Evolutionary conservation across 2,888 invertebrate genomes (phyloP), one percentile per base, ranked within the genome.

Genomic region (Sclerodermus sp.): DNA sequence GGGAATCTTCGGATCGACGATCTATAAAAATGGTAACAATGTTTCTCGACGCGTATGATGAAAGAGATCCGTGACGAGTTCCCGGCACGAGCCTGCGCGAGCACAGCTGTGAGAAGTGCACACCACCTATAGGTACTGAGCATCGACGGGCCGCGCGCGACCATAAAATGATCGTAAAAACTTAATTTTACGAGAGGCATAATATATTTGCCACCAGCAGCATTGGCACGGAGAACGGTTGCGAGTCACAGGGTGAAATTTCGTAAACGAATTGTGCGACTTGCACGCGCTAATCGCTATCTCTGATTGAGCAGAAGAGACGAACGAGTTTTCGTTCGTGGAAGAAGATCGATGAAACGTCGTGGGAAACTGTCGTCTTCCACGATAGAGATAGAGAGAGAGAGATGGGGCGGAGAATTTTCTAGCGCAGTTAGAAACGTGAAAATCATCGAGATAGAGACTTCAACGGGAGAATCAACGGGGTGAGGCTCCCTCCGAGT

Each of bases 81-180:
- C 42, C 6, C 12, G 55, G 57, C 62, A 59, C 54, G 60, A 50
- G 55, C 51, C 53, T 44, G 49, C 56, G 55, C 54, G 50, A 54
- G 57, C 57, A 51, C 62, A 64, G 62, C 59, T 62, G 62, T 51
- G 61, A 66, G 66, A 62, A 63, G 58, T 62, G 57, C 57, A 55
- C 61, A 55, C n/a, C n/a, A n/a, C 62, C 67, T 62, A 69, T 68
- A 69, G 64, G 68, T 61, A 64, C 62, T 57, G 57, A 66, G 66
- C 71, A 74, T 73, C 69, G 68, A 67, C 69, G 71, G 65, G 67
- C 70, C 71, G 73, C 67, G 68, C 69, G 71, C 73, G 71, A 74
- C 76, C 78, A 77, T 79, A 78, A 79, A 78, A 76, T 69, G 74
- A 74, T 76, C 78, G 76, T 79, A 78, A 79, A 79, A 78, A 77